Percentiles rank a stretch among this genome's conserved stretches.
Evolutionary conservation across 2,113 vertebrate genomes (phyloP).

Genomic region (Polypterus bichir): DNA sequence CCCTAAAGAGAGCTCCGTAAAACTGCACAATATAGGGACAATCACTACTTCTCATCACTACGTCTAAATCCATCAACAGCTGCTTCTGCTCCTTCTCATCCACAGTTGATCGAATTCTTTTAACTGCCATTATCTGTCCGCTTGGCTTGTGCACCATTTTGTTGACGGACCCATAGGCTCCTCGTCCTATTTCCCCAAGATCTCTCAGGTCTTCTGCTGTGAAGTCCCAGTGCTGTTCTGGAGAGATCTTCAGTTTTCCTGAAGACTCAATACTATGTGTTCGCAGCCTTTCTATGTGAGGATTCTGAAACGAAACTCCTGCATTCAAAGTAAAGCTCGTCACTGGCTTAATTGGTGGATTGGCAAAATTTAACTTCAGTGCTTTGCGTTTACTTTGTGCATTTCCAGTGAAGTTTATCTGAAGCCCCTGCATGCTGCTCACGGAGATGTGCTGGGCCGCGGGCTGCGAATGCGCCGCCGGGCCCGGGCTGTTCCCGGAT

Average conservation of each 20-base stretch:
- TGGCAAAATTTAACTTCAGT: slow-evolving; percentile 97
- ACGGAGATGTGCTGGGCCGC: slow-evolving; percentile 51
- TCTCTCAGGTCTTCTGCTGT: slow-evolving; percentile 97
- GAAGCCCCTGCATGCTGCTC: slow-evolving; percentile 86
- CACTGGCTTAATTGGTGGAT: slow-evolving; percentile 86
- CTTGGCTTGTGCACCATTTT: slow-evolving; percentile 98
- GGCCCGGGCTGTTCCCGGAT: slow-evolving; percentile 35
- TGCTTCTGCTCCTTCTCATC: slow-evolving; percentile 98
- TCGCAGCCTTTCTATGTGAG: slow-evolving; percentile 96
- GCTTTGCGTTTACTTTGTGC: slow-evolving; percentile 98
- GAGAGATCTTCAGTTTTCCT: slow-evolving; percentile 97
- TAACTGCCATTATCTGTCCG: slow-evolving; percentile 97
- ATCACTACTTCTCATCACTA: slow-evolving; percentile 94
- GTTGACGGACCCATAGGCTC: slow-evolving; percentile 96
- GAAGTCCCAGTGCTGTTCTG: slow-evolving; percentile 95
- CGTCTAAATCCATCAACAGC: slow-evolving; percentile 95
- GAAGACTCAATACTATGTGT: slow-evolving; percentile 98
- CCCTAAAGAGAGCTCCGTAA: slow-evolving; percentile 95
- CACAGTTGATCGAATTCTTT: slow-evolving; percentile 95
- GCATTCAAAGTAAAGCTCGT: slow-evolving; percentile 80
- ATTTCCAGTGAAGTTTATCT: no score
- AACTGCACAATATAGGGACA: slow-evolving; percentile 98
- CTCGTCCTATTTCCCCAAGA: slow-evolving; percentile 94
- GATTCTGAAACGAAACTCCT: slow-evolving; percentile 81
- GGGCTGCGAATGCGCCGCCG: slow-evolving; percentile 27